These are phyloP conservation scores for Orientallactaga bullata DNA, from an alignment of 2,113 vertebrate genomes.

Conservation along the genomic window DNA sequence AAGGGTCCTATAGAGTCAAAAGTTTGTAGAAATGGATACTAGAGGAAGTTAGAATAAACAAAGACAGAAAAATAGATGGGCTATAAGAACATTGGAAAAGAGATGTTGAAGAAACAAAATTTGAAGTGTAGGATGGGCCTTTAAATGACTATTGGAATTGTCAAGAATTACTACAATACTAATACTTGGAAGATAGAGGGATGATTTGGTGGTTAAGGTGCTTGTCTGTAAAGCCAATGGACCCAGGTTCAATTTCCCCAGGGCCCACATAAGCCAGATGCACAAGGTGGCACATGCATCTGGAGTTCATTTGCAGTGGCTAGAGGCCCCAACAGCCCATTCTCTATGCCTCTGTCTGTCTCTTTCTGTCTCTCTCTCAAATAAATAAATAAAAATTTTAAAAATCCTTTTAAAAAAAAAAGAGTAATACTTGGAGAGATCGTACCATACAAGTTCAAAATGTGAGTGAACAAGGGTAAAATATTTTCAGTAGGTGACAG, in stretches of 20 bases:
- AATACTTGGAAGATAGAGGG: not conserved
- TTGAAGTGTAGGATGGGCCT: not conserved
- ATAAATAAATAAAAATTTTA: too few relatives aligned
- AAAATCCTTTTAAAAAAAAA: too few relatives aligned
- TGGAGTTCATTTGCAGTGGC: too few relatives aligned
- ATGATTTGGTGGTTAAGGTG: too few relatives aligned
- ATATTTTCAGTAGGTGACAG: not conserved
- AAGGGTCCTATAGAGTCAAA: not conserved
- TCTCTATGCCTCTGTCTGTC: too few relatives aligned
- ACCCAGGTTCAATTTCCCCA: too few relatives aligned
- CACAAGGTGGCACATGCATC: too few relatives aligned
- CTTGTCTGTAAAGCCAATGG: too few relatives aligned
- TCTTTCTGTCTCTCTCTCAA: too few relatives aligned
- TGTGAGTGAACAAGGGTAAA: not conserved
- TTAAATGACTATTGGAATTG: not conserved
- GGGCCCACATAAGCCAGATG: too few relatives aligned
- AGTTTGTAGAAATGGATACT: not conserved
- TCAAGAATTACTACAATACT: not conserved
- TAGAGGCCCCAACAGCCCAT: too few relatives aligned
- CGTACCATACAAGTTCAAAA: not conserved
- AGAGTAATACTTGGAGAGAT: not conserved
- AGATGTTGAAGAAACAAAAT: not conserved
- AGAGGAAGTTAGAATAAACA: slow-evolving; percentile 11
- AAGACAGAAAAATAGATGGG: not conserved
- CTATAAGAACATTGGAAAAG: not conserved